phyloP scores from a whole-genome alignment of 2,888 invertebrate genomes.

The Ernsta delagoae region DNA sequence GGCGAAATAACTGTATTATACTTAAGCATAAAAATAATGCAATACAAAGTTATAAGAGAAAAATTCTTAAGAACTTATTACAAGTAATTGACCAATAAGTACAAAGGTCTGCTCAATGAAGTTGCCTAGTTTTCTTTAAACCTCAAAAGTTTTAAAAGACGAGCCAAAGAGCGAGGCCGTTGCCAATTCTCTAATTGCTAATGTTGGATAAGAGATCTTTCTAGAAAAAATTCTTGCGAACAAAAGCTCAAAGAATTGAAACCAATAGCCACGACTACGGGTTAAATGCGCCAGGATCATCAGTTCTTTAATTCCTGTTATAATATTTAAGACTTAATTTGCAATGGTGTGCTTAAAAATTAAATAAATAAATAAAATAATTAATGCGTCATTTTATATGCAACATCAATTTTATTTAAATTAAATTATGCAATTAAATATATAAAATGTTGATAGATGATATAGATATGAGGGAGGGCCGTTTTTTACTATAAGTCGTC shows the following conservation, averaged over 20 bases:
- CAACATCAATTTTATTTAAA: too few species aligned
- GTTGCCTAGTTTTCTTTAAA: constrained; percentile 30
- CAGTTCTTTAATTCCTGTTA: constrained; percentile 21
- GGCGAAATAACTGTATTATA: too few species aligned
- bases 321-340: neutral
- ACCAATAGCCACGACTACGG: constrained; percentile 9
- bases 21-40: too few species aligned
- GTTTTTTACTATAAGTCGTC: too few species aligned
- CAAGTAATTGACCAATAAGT: constrained; percentile 4
- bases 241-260: constrained; percentile 35
- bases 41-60: neutral
- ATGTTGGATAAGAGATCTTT: constrained; percentile 37
- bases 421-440: too few species aligned
- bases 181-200: constrained; percentile 38
- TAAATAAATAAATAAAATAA: too few species aligned
- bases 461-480: too few species aligned
- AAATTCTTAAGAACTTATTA: neutral
- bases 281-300: constrained; percentile 30
- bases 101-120: constrained; percentile 23
- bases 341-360: too few species aligned
- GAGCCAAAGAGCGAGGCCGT: constrained; percentile 29
- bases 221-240: constrained; percentile 33
- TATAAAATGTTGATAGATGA: too few species aligned
- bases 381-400: too few species aligned
- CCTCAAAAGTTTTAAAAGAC: constrained; percentile 33